These are phyloP conservation scores for Heterotis niloticus DNA, from an alignment of 2,113 vertebrate species.

Conservation along the genomic window DNA sequence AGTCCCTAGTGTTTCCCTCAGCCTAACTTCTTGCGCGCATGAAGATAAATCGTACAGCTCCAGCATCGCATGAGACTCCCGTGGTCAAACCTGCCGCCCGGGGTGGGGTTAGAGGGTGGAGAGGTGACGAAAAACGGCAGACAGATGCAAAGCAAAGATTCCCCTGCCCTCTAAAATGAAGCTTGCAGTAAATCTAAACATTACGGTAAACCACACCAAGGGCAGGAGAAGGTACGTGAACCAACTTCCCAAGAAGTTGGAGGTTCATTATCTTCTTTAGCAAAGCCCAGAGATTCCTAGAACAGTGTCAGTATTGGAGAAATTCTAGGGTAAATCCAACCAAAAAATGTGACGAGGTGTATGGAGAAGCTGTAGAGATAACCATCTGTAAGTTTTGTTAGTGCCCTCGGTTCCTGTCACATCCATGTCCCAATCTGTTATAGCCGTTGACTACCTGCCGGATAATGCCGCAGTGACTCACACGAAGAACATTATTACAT, in stretches of 20 bases:
- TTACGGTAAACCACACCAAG: conserved; percentile 12
- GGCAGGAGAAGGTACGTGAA: conserved; percentile 54
- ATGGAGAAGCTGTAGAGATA: no score
- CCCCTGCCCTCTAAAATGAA: conserved; percentile 32
- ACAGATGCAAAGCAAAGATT: conserved; percentile 48
- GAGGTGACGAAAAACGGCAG: conserved; percentile 50
- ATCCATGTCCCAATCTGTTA: not conserved
- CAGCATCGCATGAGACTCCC: conserved; percentile 37
- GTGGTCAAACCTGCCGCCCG: conserved; percentile 53
- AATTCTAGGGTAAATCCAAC: not conserved
- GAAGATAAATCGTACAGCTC: conserved; percentile 21
- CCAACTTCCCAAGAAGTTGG: conserved; percentile 12
- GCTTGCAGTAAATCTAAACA: conserved; percentile 45
- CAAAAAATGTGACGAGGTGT: no score
- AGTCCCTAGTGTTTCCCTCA: not conserved
- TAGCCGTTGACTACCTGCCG: not conserved
- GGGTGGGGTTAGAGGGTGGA: conserved; percentile 45
- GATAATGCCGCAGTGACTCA: not conserved
- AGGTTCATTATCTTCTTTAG: not conserved
- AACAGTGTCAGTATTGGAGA: not conserved
- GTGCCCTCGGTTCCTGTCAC: not conserved
- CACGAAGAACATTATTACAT: not conserved
- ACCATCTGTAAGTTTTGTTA: not conserved
- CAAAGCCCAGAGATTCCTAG: conserved; percentile 2
- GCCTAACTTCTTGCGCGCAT: no score